Base-by-base conservation (phyloP, 1,140 invertebrate genomes). In the Danaus plexippus region DNA sequence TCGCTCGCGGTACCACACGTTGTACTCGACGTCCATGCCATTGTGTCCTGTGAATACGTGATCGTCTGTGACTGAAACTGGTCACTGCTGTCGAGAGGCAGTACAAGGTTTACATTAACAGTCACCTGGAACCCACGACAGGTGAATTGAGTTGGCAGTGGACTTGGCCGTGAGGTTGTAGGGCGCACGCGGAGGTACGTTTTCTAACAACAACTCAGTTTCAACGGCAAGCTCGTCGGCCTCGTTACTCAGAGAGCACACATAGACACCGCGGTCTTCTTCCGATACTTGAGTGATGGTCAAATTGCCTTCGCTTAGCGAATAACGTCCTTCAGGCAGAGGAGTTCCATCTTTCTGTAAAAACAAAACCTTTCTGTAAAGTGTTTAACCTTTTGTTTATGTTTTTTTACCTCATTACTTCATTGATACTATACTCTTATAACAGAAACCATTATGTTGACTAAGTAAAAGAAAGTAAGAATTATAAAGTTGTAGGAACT, bases 241-340 rank as follows among this genome's bases (percentile, higher is more conserved):
- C 74, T 97, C 95, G 86, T 98, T 98, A 61, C 91, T 94, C 1
- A 95, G 94, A 41, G 95, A 92, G 83, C 97, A 99, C 78, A 97
- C 94, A 85, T 98, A 98, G 57, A 93, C 87, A 6, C 97, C 97
- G 71, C 96, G 92, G 87, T 98, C 97, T 57, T 92, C 90, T 83
- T 97, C 95, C 57, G 92, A 89, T 13, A 98, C 90, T 57, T 92
- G 90, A 56, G 89, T 90, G 47, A 99, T 94, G 13, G 95, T 97
- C 59, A 98, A 87, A 88, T 97, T 97, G 48, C 96, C 96, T 49
- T 92, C 93, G 54, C 90, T 90, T 32, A 95, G 82, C 32, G 89
- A 87, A 53, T 91, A 89, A 58, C 95, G 89, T 11, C 92, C 93
- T 57, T 87, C 81, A 8, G 94, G 90, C 59, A 97, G 70, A 47